phyloP scores from a whole-genome alignment of 2,888 invertebrate species.

The Bugula neritina region DNA sequence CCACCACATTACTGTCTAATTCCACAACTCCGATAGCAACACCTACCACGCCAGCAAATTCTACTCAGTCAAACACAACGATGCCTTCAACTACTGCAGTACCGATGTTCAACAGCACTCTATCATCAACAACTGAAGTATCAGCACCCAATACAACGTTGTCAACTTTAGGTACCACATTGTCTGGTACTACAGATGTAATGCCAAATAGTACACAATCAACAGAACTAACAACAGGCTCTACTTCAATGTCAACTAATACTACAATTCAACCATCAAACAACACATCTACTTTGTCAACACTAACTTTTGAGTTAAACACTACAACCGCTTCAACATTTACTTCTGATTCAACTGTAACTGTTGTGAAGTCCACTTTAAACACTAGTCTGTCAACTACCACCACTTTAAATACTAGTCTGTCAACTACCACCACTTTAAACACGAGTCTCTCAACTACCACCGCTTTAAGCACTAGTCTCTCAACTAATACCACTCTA shows the following conservation, averaged over 20 bases:
- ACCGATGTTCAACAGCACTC: too few species aligned
- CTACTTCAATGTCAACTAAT: background rate
- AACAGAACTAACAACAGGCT: background rate
- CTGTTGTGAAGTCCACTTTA: background rate
- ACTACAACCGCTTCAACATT: too few species aligned
- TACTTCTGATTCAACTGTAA: too few species aligned
- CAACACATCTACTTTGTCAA: too few species aligned
- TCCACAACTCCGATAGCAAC: slow-evolving; percentile 23
- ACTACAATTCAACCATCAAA: too few species aligned
- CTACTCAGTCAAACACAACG: background rate
- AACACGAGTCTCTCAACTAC: background rate
- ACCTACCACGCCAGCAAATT: slow-evolving; percentile 24
- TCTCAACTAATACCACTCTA: too few species aligned
- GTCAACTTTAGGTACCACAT: too few species aligned
- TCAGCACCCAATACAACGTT: too few species aligned
- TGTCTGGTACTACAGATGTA: too few species aligned
- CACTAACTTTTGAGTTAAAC: too few species aligned
- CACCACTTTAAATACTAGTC: background rate
- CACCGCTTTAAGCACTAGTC: too few species aligned
- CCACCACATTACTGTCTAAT: slow-evolving; percentile 4
- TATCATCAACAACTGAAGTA: background rate
- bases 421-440: background rate
- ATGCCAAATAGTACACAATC: too few species aligned
- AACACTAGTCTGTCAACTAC: background rate
- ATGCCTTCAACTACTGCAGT: background rate